A percentile compares a stretch with the other conserved stretches of the same genome.
Evolutionary conservation across 2,113 vertebrate genomes (phyloP).

Genomic region (Catharus bicknelli): DNA sequence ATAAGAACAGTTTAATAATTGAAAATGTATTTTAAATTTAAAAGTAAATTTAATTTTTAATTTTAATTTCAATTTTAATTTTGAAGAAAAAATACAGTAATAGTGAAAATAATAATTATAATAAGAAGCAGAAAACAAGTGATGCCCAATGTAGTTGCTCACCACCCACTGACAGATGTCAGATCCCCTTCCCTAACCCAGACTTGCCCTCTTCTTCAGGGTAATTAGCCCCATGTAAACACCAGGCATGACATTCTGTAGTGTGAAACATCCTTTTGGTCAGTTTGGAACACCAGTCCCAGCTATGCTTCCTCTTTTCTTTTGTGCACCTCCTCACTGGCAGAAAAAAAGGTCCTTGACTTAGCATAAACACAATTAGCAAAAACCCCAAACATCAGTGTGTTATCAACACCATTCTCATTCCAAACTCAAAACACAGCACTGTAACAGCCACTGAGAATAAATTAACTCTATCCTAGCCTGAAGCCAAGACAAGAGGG

Average conservation of each 20-base stretch:
- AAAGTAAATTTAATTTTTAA: too few species aligned
- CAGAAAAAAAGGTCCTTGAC: neutral
- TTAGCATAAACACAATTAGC: neutral
- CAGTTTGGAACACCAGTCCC: neutral
- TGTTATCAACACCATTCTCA: neutral
- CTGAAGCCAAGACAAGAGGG: neutral
- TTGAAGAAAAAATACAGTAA: neutral
- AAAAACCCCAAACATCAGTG: neutral
- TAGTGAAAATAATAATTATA: neutral
- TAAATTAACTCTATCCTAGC: neutral
- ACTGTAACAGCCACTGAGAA: neutral
- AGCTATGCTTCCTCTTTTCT: neutral
- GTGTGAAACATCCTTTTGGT: neutral
- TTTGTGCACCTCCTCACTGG: neutral
- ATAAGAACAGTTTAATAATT: neutral
- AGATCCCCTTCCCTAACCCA: neutral
- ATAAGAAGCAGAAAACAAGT: neutral
- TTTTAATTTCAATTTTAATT: too few species aligned
- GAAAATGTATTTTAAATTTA: neutral
- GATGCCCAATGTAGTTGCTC: neutral
- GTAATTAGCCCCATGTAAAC: neutral
- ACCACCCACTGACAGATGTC: neutral
- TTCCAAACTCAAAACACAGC: neutral
- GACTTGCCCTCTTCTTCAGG: neutral
- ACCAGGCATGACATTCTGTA: neutral